Evolutionary conservation across 1,140 invertebrate genomes (phyloP), one percentile per base, ranked within the genome.

Genomic region (Trichonephila clavata): DNA sequence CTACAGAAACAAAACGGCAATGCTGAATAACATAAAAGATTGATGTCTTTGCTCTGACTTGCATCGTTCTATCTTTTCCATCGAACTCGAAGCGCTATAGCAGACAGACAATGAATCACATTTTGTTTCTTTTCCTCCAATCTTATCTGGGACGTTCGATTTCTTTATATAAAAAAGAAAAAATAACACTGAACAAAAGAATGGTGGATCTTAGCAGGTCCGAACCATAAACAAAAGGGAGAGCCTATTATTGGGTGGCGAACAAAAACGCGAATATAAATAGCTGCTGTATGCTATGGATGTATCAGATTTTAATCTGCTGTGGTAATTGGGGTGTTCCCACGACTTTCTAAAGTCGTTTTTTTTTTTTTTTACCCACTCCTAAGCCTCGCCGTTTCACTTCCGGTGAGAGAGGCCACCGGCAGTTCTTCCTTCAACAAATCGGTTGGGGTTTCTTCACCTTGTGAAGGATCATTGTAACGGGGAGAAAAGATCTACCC

Each of bases 241-340:
- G 24, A n/a, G 50, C 27, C 24, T 27, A 83, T 39, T 81, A 90
- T 50, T 18, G 60, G 14, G 27, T 13, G 43, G 8, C 63, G 63
- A 92, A 92, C 80, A 92, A 92, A 92, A 81, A 16, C 59, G 24
- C 20, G n/a, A 13, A 10, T 92, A 92, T 65, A 84, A 92, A 92
- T 92, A 92, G 18, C 60, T 84, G 6, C 0, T n/a, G 1, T 83
- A 50, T 21, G 57, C 50, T 77, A 24, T 18, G 16, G 16, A 43
- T 6, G 18, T n/a, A 16, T 71, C 32, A n/a, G 59, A 92, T 61
- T 3, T 50, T 27, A 63, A 90, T 81, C 24, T 60, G 18, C 24
- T 84, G 39, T 4, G 59, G 39, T 92, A 92, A 92, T 92, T 92
- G 80, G 90, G 59, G 21, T 92, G 90, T 92, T 92, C 90, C 90